Conservation (phyloP, 2,888 invertebrate genomes). For the Idaea biselata region DNA sequence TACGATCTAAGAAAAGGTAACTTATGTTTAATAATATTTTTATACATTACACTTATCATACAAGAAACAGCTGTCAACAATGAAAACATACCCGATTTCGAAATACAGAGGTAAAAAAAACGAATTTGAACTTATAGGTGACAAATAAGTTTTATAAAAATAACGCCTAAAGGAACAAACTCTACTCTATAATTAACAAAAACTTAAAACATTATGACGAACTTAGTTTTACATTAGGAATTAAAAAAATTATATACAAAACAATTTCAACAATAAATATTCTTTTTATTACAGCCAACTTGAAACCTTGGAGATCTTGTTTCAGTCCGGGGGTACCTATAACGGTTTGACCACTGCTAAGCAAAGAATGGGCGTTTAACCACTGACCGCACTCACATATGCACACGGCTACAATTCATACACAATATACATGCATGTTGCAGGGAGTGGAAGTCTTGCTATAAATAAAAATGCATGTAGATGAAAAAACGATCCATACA, state of each 20-base stretch:
- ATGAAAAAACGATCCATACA: too few relatives aligned
- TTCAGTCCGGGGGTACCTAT: slow-evolving; percentile 49
- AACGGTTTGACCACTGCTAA: slow-evolving; percentile 5
- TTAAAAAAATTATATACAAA: slow-evolving; percentile 67
- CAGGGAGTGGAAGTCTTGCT: too few relatives aligned
- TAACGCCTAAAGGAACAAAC: slow-evolving; percentile 52
- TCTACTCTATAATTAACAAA: slow-evolving; percentile 41
- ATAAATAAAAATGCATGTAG: too few relatives aligned
- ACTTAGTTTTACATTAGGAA: slow-evolving; percentile 40
- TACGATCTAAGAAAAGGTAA: slow-evolving; percentile 55
- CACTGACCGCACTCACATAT: too few relatives aligned
- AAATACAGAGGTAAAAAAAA: slow-evolving; percentile 32
- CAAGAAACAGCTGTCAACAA: slow-evolving; percentile 24
- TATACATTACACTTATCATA: slow-evolving; percentile 61
- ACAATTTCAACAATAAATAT: slow-evolving; percentile 59
- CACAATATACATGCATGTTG: too few relatives aligned
- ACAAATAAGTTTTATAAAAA: slow-evolving; percentile 42
- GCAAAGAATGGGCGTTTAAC: too few relatives aligned
- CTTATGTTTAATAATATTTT: slow-evolving; percentile 53
- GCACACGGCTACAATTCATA: too few relatives aligned
- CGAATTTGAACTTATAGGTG: slow-evolving; percentile 62
- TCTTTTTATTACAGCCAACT: slow-evolving; percentile 43
- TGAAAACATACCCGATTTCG: slow-evolving; percentile 13
- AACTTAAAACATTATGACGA: slow-evolving; percentile 50
- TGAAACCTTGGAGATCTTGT: slow-evolving; percentile 52